Percentiles rank a stretch among this genome's conserved stretches.
Evolutionary conservation across 2,797 vertebrate species (phyloP).

Genomic region (Coregonus ussuriensis): DNA sequence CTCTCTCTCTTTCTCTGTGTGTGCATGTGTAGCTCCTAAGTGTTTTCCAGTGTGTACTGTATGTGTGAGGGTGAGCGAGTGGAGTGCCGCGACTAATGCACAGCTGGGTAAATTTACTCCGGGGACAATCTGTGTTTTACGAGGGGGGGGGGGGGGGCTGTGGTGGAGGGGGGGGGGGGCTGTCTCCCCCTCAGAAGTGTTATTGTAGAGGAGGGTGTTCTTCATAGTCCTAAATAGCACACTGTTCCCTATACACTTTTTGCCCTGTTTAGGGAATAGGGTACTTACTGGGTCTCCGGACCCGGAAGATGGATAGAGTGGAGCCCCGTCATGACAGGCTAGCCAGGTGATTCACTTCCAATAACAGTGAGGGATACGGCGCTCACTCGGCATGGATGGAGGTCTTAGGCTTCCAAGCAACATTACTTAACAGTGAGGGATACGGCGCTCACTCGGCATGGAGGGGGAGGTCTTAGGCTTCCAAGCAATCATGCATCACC

Average conservation of each 20-base stretch:
- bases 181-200: too few species aligned
- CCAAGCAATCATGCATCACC: too few species aligned
- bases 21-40: neutral
- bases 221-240: slow-evolving; percentile 4
- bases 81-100: neutral
- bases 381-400: too few species aligned
- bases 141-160: too few species aligned
- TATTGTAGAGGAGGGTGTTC: slow-evolving; percentile 35
- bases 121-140: neutral
- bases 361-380: neutral
- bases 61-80: neutral
- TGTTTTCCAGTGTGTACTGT: neutral
- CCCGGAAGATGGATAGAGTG: neutral
- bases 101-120: neutral
- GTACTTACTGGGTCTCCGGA: neutral
- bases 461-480: too few species aligned
- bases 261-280: too few species aligned
- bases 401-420: too few species aligned
- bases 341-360: neutral
- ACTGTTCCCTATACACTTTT: too few species aligned
- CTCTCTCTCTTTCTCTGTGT: too few species aligned
- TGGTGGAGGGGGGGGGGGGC: too few species aligned
- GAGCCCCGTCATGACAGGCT: neutral
- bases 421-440: too few species aligned
- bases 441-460: too few species aligned